Conservation (phyloP, 64 coral and sea anemone genomes). For the Stichodactyla mertensii region DNA sequence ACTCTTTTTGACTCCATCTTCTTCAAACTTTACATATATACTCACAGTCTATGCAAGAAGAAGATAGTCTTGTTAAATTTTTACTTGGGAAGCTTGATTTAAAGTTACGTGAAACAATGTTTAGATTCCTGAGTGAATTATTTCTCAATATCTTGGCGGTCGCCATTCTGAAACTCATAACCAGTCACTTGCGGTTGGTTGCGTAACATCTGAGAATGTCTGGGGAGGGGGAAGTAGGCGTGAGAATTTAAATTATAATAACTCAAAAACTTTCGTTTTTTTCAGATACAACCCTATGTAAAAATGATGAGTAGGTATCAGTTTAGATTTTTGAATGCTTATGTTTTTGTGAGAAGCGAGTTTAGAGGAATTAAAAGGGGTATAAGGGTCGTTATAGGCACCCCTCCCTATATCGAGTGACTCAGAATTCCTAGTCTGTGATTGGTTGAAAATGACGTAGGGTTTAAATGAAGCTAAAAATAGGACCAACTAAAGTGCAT, state of each 20-base stretch:
- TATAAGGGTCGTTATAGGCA: neutral
- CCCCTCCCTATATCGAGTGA: constrained; percentile 20
- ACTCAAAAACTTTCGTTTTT: neutral
- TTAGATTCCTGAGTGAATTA: neutral
- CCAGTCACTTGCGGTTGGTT: neutral
- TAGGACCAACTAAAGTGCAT: constrained; percentile 15
- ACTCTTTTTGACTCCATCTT: neutral
- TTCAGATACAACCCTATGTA: neutral
- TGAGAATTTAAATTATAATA: neutral
- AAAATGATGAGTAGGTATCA: neutral
- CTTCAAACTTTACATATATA: neutral
- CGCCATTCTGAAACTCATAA: constrained; percentile 17
- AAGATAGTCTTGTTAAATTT: neutral
- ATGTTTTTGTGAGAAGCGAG: neutral
- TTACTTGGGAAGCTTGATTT: neutral
- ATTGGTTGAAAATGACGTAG: constrained; percentile 36
- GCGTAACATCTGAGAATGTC: constrained; percentile 23
- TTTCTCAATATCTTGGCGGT: neutral
- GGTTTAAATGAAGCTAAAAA: constrained; percentile 19
- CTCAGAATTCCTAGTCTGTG: neutral
- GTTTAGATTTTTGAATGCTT: neutral
- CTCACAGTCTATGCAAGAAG: constrained; percentile 24
- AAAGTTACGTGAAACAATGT: neutral
- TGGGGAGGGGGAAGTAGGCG: neutral
- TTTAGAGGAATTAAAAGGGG: neutral